Base-by-base conservation (phyloP, 2,113 vertebrate genomes). In the Mustela lutreola region DNA sequence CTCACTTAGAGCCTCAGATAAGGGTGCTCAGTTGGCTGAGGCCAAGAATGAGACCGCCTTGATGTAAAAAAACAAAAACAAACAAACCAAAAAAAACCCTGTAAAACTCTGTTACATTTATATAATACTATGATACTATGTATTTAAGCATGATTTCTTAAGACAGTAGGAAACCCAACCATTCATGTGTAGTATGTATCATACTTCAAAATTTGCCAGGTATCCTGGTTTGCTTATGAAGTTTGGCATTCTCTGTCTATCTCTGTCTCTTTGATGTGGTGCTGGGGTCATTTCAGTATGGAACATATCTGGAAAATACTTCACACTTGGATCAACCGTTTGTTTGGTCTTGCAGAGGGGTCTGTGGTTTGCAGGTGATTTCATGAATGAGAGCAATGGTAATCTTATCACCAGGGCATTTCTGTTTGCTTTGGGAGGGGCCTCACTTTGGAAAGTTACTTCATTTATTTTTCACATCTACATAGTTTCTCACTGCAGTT, bases 181-280 rank as follows among this genome's bases (percentile, higher is more conserved):
- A 36, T 50, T 85, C 22, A 36, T 63, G 8, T 78, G 4, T 75
- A 75, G 28, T 53, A 31, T 73, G 78, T 73, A 45, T 73, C 14
- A n/a, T 50, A 48, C 16, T 80, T 96, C 22, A 75, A 12, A 39
- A 53, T 80, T 50, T 65, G 8, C 11, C 36, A 84, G 26, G 21
- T 39, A 73, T 65, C 89, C 92, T 48, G 36, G 22, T n/a, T 96
- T 88, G 39, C 67, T 92, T 88, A 76, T 89, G 24, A 58, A 62
- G 87, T 89, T 45, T 28, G 45, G 7, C 7, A 31, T 56, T 31
- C 16, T 36, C 24, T 36, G 21, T 50, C 12, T 9, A 18, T 9
- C 22, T 50, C 85, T 21, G 1, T 31, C 16, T 36, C 26, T 31
- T 2, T 48, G 14, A 18, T 50, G 6, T 24, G 48, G 42, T 26